These are phyloP conservation scores for Tetragonula carbonaria DNA, from an alignment of 2,888 invertebrate genomes.

Conservation along the genomic window DNA sequence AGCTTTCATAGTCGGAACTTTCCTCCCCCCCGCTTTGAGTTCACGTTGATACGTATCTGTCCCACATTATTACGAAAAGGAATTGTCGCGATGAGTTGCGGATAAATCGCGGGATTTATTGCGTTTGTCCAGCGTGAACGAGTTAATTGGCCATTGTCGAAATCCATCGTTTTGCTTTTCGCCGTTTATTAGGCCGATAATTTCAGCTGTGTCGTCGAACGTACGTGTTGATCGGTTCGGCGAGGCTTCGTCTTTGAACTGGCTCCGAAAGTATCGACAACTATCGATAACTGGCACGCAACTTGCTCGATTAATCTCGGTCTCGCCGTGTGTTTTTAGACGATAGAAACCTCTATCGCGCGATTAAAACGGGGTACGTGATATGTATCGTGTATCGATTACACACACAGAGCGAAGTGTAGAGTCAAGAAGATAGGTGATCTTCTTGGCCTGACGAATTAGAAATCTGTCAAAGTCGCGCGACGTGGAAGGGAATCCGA, in stretches of 20 bases:
- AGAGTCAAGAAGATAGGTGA: too few relatives aligned
- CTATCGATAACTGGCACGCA: slow-evolving; percentile 20
- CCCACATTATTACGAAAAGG: neutral
- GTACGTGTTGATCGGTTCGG: neutral
- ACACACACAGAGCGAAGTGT: too few relatives aligned
- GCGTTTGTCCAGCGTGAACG: slow-evolving; percentile 2
- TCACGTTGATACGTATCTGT: neutral
- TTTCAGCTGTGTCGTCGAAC: neutral
- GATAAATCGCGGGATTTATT: neutral
- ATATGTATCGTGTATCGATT: too few relatives aligned
- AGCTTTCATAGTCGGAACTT: neutral
- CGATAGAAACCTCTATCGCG: slow-evolving; percentile 20
- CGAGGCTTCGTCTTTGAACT: neutral
- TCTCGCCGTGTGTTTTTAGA: neutral
- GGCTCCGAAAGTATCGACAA: slow-evolving; percentile 22
- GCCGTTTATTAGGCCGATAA: slow-evolving; percentile 39
- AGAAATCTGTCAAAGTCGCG: too few relatives aligned
- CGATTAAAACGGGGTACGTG: slow-evolving; percentile 11
- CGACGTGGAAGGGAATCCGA: too few relatives aligned
- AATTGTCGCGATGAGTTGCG: neutral
- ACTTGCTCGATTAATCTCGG: slow-evolving; percentile 36
- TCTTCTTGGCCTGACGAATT: too few relatives aligned
- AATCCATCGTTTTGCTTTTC: slow-evolving; percentile 6
- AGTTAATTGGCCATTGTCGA: neutral
- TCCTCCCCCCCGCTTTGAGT: neutral